phyloP scores from a whole-genome alignment of 2,888 invertebrate species.

The Sipunculus nudus region DNA sequence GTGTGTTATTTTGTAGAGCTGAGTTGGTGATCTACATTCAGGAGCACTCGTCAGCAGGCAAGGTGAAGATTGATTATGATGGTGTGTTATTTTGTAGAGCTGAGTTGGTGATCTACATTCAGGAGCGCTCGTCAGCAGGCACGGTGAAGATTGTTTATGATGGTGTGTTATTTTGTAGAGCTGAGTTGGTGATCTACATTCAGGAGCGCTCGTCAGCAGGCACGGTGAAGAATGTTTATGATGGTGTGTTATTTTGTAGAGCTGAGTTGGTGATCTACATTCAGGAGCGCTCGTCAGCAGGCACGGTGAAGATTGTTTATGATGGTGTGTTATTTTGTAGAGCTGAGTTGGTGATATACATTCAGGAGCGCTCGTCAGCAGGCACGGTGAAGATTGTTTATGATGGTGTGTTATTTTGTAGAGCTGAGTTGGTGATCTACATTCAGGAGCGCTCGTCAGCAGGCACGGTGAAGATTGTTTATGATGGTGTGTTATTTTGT shows the following conservation, averaged over 20 bases:
- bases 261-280: conserved; percentile 81
- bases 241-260: conserved; percentile 51
- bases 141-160: too few relatives aligned
- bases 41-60: conserved; percentile 74
- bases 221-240: too few relatives aligned
- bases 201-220: conserved; percentile 75
- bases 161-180: conserved; percentile 63
- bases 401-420: too few relatives aligned
- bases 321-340: too few relatives aligned
- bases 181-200: conserved; percentile 80
- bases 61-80: too few relatives aligned
- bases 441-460: too few relatives aligned
- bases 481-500: conserved; percentile 14
- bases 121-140: conserved; percentile 75
- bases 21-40: conserved; percentile 80
- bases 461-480: too few relatives aligned
- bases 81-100: conserved; percentile 68
- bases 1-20: conserved; percentile 67
- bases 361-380: too few relatives aligned
- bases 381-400: too few relatives aligned
- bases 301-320: too few relatives aligned
- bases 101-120: conserved; percentile 79
- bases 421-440: too few relatives aligned
- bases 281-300: conserved; percentile 75
- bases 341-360: too few relatives aligned